Evolutionary conservation across 2,113 vertebrate genomes (phyloP), one percentile per base, ranked within the genome.

Genomic region (Eonycteris spelaea): DNA sequence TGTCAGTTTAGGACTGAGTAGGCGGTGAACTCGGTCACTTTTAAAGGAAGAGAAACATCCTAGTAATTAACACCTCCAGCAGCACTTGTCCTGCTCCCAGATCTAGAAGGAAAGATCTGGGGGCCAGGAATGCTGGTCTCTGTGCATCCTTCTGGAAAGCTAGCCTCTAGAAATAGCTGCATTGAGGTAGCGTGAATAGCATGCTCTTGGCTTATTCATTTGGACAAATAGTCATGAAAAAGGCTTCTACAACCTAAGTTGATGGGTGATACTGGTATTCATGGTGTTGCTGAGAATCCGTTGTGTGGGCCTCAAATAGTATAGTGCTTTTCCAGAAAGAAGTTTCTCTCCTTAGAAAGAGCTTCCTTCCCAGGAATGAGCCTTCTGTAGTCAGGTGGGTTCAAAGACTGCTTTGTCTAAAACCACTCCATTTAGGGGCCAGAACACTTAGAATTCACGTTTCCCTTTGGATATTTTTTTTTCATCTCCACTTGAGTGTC

Each of bases 291-390:
- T 40, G 19, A 26, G 26, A 22, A 24, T 22, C 21, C 43, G n/a
- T 74, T 38, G 43, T n/a, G 1, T 33, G 70, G 55, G 38, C 53
- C 63, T 28, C 63, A 57, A 45, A 8, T 35, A 38, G 19, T 33
- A 9, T 55, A 53, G 59, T 89, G 83, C 30, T 90, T 67, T 93
- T 63, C 73, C 63, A 35, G 68, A 74, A 78, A 80, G 51, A 79
- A 14, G 6, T 78, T 92, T 73, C 28, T 86, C 45, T 90, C 77
- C 51, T 51, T 19, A 35, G 80, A 26, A 48, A 83, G 45, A 35
- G 18, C 35, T 83, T 48, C 77, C 59, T 94, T 82, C 82, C 51
- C 75, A 48, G 4, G 51, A 22, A 74, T 5, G 12, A 83, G 30
- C 74, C 33, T 40, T 86, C 33, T 9, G 0, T 4, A 40, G 59